phyloP scores from a whole-genome alignment of 2,113 vertebrate genomes.

The Panthera tigris region DNA sequence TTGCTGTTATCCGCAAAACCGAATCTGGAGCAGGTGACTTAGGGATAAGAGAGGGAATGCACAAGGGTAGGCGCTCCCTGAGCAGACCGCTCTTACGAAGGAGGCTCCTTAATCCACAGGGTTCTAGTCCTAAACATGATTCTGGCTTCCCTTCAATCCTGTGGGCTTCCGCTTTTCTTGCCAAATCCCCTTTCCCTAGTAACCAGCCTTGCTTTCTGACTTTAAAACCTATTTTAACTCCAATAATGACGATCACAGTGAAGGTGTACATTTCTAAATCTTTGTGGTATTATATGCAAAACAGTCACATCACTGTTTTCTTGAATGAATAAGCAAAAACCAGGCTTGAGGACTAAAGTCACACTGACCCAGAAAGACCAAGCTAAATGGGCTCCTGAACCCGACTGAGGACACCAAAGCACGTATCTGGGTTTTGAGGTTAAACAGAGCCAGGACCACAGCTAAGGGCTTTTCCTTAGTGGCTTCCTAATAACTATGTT shows the following conservation, averaged over 20 bases:
- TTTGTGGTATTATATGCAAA: background rate
- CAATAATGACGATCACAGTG: background rate
- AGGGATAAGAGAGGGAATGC: background rate
- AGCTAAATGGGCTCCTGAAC: no score
- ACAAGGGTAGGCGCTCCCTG: background rate
- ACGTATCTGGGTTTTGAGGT: no score
- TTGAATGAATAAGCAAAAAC: background rate
- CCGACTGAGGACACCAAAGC: background rate
- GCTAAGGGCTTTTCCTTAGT: no score
- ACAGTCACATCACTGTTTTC: background rate
- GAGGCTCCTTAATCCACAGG: background rate
- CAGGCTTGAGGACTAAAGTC: background rate
- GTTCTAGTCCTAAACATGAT: background rate
- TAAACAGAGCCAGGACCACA: background rate
- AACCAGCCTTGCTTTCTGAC: background rate
- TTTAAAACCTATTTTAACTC: background rate
- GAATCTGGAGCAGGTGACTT: background rate
- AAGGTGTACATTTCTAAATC: background rate
- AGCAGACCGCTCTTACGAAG: fast-evolving
- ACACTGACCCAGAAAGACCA: background rate
- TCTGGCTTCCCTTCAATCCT: background rate
- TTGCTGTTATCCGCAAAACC: background rate
- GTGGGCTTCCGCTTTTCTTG: background rate
- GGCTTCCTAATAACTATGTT: background rate
- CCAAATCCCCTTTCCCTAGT: background rate